phyloP scores from a whole-genome alignment of 2,113 vertebrate species.

The Psilopsiagon aymara region DNA sequence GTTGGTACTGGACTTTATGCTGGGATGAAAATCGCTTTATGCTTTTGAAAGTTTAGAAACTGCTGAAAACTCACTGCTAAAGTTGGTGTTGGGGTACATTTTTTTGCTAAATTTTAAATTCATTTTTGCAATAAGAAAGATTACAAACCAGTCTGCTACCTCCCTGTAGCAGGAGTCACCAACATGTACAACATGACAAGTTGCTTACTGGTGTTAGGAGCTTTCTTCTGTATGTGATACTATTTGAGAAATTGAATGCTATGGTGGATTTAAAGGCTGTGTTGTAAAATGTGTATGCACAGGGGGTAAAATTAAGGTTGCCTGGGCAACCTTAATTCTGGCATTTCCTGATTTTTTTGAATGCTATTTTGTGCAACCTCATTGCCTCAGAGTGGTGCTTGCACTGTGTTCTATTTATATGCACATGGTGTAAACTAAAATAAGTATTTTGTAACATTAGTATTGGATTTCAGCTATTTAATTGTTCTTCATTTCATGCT shows the following conservation, averaged over 20 bases:
- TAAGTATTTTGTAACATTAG: slow-evolving; percentile 17
- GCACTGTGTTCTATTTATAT: slow-evolving; percentile 29
- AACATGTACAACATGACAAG: background rate
- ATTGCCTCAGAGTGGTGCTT: slow-evolving; percentile 19
- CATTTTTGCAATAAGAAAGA: background rate
- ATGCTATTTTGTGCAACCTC: slow-evolving; percentile 38
- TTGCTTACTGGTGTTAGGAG: background rate
- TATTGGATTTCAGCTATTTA: background rate
- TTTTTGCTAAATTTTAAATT: background rate
- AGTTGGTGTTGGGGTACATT: background rate
- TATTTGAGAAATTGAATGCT: slow-evolving; percentile 36
- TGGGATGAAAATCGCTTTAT: background rate
- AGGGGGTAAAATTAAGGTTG: slow-evolving; percentile 63
- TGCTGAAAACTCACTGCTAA: background rate
- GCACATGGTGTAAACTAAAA: background rate
- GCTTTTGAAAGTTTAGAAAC: background rate
- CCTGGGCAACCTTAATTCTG: slow-evolving; percentile 65
- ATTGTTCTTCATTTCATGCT: background rate
- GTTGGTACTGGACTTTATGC: background rate
- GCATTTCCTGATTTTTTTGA: slow-evolving; percentile 66
- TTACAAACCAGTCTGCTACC: background rate
- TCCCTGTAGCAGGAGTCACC: background rate
- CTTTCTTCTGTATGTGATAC: background rate
- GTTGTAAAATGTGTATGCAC: slow-evolving; percentile 36
- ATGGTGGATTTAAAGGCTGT: slow-evolving; percentile 33